phyloP scores from a whole-genome alignment of 1,140 invertebrate genomes.

The Trachymyrmex septentrionalis region DNA sequence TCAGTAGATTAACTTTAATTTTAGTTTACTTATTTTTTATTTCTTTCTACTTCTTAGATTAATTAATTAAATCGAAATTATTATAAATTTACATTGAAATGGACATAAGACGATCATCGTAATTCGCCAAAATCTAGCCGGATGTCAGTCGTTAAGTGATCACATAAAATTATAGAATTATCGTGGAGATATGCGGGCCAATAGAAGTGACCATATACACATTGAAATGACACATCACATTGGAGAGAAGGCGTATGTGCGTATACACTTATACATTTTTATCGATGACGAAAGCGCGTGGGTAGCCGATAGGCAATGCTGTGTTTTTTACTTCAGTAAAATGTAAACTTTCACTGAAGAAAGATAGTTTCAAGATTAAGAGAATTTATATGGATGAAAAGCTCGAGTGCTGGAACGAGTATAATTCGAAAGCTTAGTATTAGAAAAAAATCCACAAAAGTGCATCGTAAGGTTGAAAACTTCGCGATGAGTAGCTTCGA shows the following conservation, averaged over 20 bases:
- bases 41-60: too few species aligned
- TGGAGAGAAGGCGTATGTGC: neutral
- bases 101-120: neutral
- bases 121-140: neutral
- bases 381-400: neutral
- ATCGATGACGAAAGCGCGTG: constrained; percentile 19
- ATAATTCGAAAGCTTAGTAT: neutral
- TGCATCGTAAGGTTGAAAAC: neutral
- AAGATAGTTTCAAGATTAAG: neutral
- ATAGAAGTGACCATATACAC: neutral
- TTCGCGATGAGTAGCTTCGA: neutral
- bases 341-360: neutral
- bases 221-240: neutral
- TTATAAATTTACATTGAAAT: too few species aligned
- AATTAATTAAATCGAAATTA: too few species aligned
- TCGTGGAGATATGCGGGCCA: constrained; percentile 5
- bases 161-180: neutral
- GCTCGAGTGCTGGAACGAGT: neutral
- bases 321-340: neutral
- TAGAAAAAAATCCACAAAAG: neutral
- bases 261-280: neutral
- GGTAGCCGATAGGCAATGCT: neutral
- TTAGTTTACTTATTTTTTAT: too few species aligned
- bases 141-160: neutral
- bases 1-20: too few species aligned